Evolutionary conservation across 2,113 vertebrate genomes (phyloP).

Genomic region (Poeciliopsis prolifica): DNA sequence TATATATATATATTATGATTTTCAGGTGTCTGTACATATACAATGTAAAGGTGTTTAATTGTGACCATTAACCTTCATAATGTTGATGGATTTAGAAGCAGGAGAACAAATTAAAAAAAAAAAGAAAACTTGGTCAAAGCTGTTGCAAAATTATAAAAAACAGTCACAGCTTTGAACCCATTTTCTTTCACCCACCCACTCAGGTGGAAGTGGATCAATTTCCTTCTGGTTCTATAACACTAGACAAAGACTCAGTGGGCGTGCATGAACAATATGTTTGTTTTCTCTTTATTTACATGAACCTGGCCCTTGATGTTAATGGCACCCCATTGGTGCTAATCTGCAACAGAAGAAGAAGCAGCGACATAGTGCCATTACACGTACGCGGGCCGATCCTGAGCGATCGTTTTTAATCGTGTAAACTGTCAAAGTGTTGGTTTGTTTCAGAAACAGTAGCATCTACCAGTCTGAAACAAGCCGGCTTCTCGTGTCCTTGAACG

Average conservation of each 20-base stretch:
- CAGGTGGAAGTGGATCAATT: constrained; percentile 55
- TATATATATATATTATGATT: constrained; percentile 1
- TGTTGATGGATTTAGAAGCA: constrained; percentile 47
- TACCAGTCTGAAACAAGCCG: constrained; percentile 66
- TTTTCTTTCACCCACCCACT: constrained; percentile 48
- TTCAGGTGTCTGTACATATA: constrained; percentile 42
- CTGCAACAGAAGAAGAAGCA: constrained; percentile 39
- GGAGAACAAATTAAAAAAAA: constrained; percentile 25
- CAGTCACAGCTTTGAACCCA: constrained; percentile 28
- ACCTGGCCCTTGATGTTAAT: constrained; percentile 44
- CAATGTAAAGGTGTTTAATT: constrained; percentile 36
- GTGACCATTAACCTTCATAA: constrained; percentile 54
- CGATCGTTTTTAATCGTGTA: constrained; percentile 22
- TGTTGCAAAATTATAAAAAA: constrained; percentile 17
- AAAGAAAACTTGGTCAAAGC: constrained; percentile 7
- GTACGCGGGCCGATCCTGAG: constrained; percentile 10
- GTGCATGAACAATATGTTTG: constrained; percentile 25
- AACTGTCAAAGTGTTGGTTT: constrained; percentile 10
- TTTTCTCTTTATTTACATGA: constrained; percentile 47
- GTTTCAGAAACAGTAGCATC: constrained; percentile 75
- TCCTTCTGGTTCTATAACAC: constrained; percentile 56
- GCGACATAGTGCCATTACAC: constrained; percentile 7
- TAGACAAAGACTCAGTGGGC: constrained; percentile 59
- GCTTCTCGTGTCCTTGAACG: constrained; percentile 49
- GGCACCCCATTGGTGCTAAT: constrained; percentile 63